Evolutionary conservation across 2,113 vertebrate genomes (phyloP), one percentile per base, ranked within the genome.

Genomic region (Oreochromis niloticus): DNA sequence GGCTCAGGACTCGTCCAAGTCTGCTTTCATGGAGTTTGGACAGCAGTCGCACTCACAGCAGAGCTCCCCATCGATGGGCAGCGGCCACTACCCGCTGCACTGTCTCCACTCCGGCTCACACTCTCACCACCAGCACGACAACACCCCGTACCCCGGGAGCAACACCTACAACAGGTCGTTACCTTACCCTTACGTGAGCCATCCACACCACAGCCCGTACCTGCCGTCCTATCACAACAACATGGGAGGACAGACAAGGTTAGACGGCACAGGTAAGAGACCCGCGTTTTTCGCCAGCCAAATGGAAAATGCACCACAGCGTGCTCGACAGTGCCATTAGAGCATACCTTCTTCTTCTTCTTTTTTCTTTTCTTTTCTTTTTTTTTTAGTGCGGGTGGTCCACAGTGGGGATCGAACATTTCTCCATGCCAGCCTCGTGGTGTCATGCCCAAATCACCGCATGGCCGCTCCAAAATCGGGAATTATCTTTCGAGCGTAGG

Each of bases 1-100:
- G 96, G 97, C 98, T 97, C 98, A 98, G 96, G 98, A 99, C 97
- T 99, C 98, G 95, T 98, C 98, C 96, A 99, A 99, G 97, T 99
- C 98, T 92, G 98, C 98, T 94, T 98, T 98, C 98, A 99, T 98
- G 98, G 98, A 99, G 97, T 98, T 98, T 97, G 98, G 98, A 96
- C 98, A 99, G 94, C 98, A 99, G 95, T 97, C 97, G 93, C 97
- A 96, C 93, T 98, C 97, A 89, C 97, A 96, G 91, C 97, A 97
- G 92, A 97, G 97, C 91, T 98, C 96, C 93, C 98, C 97, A 93
- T 98, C 98, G 93, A 98, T 99, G 98, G 97, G 97, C 91, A 96
- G 97, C 96, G 96, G 97, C 90, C 98, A 99, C 97, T 98, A 98
- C 95, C 98, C 98, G 93, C 97, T 99, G 93, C 98, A 99, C 97